Conservation (phyloP, 1,140 invertebrate genomes). For the Aplysia californica region DNA sequence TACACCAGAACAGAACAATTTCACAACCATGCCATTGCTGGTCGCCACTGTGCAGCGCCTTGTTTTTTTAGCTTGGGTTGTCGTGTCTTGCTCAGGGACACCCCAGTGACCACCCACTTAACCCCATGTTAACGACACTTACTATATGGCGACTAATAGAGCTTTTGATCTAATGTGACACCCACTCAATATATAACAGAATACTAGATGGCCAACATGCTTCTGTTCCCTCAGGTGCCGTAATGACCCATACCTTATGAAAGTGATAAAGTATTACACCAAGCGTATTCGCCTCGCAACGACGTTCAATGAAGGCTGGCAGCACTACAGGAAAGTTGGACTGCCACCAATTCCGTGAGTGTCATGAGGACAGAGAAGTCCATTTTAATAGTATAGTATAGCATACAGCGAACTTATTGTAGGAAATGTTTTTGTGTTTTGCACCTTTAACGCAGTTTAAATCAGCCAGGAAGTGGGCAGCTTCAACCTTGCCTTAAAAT, state of each 20-base stretch:
- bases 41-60: too few relatives aligned
- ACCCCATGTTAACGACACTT: too few relatives aligned
- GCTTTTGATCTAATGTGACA: too few relatives aligned
- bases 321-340: conserved; percentile 64
- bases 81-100: too few relatives aligned
- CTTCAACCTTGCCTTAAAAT: conserved; percentile 2
- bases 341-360: conserved; percentile 65
- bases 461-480: not conserved
- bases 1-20: too few relatives aligned
- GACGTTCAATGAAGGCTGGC: conserved; percentile 62
- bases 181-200: too few relatives aligned
- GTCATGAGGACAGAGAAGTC: not conserved
- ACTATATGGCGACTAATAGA: too few relatives aligned
- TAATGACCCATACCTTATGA: conserved; percentile 63
- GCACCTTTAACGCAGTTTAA: conserved; percentile 7
- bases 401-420: not conserved
- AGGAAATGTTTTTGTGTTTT: not conserved
- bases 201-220: too few relatives aligned
- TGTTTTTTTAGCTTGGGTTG: too few relatives aligned
- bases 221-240: conserved; percentile 58
- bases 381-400: not conserved
- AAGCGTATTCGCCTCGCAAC: conserved; percentile 52
- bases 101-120: too few relatives aligned
- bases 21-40: too few relatives aligned
- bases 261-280: conserved; percentile 59